Conservation (phyloP, 2,888 invertebrate genomes). For the Chesias legatella region DNA sequence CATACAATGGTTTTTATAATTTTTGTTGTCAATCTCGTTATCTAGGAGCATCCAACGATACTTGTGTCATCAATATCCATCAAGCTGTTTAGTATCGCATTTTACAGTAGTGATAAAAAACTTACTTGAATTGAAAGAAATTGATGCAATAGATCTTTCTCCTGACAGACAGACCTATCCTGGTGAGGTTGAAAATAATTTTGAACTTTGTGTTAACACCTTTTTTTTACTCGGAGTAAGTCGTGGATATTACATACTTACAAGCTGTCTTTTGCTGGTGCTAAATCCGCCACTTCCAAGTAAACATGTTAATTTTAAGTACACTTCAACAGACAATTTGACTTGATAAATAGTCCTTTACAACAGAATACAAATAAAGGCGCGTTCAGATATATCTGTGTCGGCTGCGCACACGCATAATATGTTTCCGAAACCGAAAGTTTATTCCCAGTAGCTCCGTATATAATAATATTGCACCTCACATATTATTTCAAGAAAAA, state of each 20-base stretch:
- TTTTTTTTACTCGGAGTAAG: background rate
- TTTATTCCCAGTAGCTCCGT: background rate
- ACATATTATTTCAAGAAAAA: too few relatives aligned
- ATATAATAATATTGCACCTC: background rate
- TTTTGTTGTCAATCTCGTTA: too few relatives aligned
- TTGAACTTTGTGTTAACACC: too few relatives aligned
- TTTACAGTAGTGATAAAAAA: too few relatives aligned
- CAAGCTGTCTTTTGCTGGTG: slow-evolving; percentile 6
- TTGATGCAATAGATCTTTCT: too few relatives aligned
- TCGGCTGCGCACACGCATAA: slow-evolving; percentile 36
- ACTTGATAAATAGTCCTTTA: slow-evolving; percentile 38
- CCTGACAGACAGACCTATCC: too few relatives aligned
- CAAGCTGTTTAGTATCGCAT: too few relatives aligned
- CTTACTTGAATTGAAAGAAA: too few relatives aligned
- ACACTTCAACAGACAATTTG: slow-evolving; percentile 37
- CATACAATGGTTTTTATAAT: too few relatives aligned
- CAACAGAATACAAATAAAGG: slow-evolving; percentile 30
- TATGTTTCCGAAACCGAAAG: background rate
- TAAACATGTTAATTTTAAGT: slow-evolving; percentile 27
- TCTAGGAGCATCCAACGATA: too few relatives aligned
- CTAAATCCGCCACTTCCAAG: slow-evolving; percentile 22
- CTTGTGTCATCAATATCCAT: too few relatives aligned
- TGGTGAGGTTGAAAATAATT: too few relatives aligned
- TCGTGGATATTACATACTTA: background rate
- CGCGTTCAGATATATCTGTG: slow-evolving; percentile 37